phyloP scores from a whole-genome alignment of 2,888 invertebrate genomes.

The Nemapogon koenigi region DNA sequence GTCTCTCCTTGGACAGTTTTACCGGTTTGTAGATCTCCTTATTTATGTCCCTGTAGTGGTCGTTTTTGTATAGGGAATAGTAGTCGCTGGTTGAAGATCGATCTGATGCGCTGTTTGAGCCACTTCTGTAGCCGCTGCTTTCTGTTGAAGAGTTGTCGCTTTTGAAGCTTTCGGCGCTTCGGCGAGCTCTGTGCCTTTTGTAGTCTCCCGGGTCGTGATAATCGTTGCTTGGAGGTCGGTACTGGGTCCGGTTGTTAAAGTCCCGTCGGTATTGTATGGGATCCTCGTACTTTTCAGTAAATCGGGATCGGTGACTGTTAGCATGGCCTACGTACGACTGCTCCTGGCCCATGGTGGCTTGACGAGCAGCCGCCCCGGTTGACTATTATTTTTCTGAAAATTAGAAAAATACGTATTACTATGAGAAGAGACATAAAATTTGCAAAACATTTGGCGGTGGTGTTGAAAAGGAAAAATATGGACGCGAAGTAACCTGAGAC shows the following conservation, averaged over 20 bases:
- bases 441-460: too few species aligned
- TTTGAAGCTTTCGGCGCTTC: slow-evolving; percentile 49
- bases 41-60: slow-evolving; percentile 52
- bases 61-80: slow-evolving; percentile 56
- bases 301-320: slow-evolving; percentile 37
- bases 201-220: slow-evolving; percentile 22
- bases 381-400: slow-evolving; percentile 7
- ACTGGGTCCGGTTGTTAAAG: slow-evolving; percentile 18
- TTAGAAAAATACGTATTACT: too few species aligned
- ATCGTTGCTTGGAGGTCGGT: not conserved
- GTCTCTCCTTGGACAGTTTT: slow-evolving; percentile 54
- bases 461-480: too few species aligned
- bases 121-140: slow-evolving; percentile 54
- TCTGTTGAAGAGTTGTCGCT: slow-evolving; percentile 52
- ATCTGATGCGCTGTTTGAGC: slow-evolving; percentile 41
- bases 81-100: slow-evolving; percentile 43
- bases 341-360: slow-evolving; percentile 50
- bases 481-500: too few species aligned
- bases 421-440: too few species aligned
- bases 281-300: slow-evolving; percentile 36
- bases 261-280: slow-evolving; percentile 31
- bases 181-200: slow-evolving; percentile 39
- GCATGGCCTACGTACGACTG: slow-evolving; percentile 47
- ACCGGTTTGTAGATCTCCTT: slow-evolving; percentile 58
- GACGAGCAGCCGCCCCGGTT: slow-evolving; percentile 21